Evolutionary conservation across 2,888 invertebrate genomes (phyloP), one percentile per base, ranked within the genome.

Genomic region (Formica aserva): DNA sequence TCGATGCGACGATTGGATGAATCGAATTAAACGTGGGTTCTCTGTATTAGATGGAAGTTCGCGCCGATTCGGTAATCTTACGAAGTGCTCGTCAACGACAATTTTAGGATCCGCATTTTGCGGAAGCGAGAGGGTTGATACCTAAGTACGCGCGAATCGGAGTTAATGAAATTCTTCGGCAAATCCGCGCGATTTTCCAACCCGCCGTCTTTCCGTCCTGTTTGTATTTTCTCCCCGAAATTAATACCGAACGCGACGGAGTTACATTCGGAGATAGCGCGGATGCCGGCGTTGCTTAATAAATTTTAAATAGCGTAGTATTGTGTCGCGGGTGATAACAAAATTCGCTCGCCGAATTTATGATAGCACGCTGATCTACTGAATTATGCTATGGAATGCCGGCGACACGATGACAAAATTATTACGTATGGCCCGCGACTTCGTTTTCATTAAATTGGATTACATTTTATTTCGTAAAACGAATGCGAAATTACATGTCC

Each of bases 361-460:
- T 67, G 77, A 78, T 78, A 57, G 57, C 78, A 57, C 55, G 78
- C 32, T 71, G 78, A 80, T 80, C 78, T 72, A 60, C 41, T 72
- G 72, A 72, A 80, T 80, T 60, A 72, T 60, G 60, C 26, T n/a
- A 9, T 41, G 18, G 13, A 45, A 41, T 4, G 9, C 35, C 29
- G 41, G 45, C 26, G 57, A 45, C 60, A 45, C 72, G 45, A 80
- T 80, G 78, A 72, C 78, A 80, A 80, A 80, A 80, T 80, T 80
- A 80, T 80, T 80, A 80, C 78, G 60, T 45, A 80, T 57, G 15
- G 74, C 55, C 5, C 69, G 38, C 45, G 78, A 71, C 45, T 80
- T 80, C 45, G 78, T 80, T 80, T 80, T 80, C 78, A 80, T 80
- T 80, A 80, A 80, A 80, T 72, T 80, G 78, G 72, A 80, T 80